phyloP scores from a whole-genome alignment of 2,113 vertebrate species.

The Onychorhynchus coronatus region DNA sequence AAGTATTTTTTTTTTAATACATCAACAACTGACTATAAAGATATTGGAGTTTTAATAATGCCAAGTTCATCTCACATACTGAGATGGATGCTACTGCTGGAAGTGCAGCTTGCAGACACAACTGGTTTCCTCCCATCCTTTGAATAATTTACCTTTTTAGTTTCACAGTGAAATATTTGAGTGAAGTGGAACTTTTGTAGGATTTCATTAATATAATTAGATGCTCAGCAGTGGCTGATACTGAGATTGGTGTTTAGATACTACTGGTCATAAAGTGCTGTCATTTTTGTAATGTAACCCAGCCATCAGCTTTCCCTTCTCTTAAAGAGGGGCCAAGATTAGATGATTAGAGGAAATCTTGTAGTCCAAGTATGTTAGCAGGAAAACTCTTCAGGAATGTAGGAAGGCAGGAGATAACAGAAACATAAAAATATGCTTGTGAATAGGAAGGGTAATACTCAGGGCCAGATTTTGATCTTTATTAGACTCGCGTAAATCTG shows the following conservation, averaged over 20 bases:
- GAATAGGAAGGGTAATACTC: constrained; percentile 29
- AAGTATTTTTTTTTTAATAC: background rate
- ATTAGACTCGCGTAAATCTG: constrained; percentile 39
- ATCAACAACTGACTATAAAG: background rate
- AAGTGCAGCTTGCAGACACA: background rate
- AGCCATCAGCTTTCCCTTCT: background rate
- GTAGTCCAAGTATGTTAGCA: constrained; percentile 20
- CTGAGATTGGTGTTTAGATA: background rate
- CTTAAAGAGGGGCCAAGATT: constrained; percentile 2
- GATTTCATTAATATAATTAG: background rate
- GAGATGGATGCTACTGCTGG: background rate
- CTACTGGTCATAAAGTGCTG: background rate
- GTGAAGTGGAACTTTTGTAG: background rate
- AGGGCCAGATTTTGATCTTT: constrained; percentile 62
- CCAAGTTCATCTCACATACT: background rate
- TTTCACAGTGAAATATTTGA: background rate
- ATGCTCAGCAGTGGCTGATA: background rate
- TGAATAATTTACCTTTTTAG: background rate
- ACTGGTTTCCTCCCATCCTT: background rate
- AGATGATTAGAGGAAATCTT: constrained; percentile 22
- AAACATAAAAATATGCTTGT: constrained; percentile 16
- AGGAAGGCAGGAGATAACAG: constrained; percentile 47
- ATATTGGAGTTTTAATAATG: background rate
- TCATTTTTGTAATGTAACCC: constrained; percentile 7
- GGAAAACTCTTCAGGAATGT: constrained; percentile 52